Base-by-base conservation (phyloP, 2,797 vertebrate species). In the Cichlasoma orientale region DNA sequence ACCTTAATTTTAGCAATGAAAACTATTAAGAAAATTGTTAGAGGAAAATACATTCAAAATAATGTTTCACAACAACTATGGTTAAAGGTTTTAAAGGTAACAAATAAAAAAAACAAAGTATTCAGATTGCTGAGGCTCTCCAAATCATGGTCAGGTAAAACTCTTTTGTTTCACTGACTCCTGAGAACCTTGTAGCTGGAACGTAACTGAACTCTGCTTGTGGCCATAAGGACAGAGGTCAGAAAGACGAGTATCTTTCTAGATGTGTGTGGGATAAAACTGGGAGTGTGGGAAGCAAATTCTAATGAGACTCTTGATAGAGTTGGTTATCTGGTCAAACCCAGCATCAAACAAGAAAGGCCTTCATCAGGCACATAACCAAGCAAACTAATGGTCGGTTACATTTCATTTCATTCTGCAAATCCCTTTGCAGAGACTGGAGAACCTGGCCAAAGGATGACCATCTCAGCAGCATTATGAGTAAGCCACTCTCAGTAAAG, bases 101-200 rank as follows among this genome's bases (percentile, higher is more conserved):
- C 23, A 44, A 41, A 41, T 63, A 25, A 7, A 25, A 25, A 25
- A 23, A 63, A 63, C 12, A 5, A 6, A 63, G 27, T 27, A 41
- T 23, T 41, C 36, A 41, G 8, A 63, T 41, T 63, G 36, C 36
- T 38, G 21, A 7, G 0, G 1, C 13, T 44, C 19, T n/a, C 41
- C 12, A 41, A 13, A 41, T 41, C 38, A 41, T 14, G 13, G 38
- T 41, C 12, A 41, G 38, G 7, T 25, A 63, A 63, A 63, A 41
- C 0, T 21, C 16, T 63, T 61, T 41, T 41, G 14, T 3, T 44
- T 63, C 13, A 0, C 9, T 25, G 36, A 5, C 25, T 63, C 21
- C 25, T 14, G 38, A 18, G 23, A 41, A 5, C 58, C 4, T 5
- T 23, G n/a, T 14, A 4, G 13, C 38, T 61, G 21, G 33, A 41